Conservation (phyloP, 2,888 invertebrate genomes). For the Aspidiotus rigidus region DNA sequence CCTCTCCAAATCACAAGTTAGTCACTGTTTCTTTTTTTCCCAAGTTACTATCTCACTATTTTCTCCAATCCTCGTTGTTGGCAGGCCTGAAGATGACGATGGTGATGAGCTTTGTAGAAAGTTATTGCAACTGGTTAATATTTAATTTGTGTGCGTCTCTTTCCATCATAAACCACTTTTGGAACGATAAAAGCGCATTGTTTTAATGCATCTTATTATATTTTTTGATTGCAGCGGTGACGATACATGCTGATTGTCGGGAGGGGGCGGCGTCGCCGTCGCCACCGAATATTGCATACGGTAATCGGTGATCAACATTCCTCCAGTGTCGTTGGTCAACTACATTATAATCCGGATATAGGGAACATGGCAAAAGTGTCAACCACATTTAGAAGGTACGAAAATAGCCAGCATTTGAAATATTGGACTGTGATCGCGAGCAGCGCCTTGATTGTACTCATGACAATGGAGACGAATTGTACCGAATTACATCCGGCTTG, state of each 20-base stretch:
- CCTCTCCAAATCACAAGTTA: no score
- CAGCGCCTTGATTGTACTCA: constrained; percentile 26
- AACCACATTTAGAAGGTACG: neutral
- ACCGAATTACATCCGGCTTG: constrained; percentile 18
- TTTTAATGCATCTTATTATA: neutral
- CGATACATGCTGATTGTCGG: constrained; percentile 20
- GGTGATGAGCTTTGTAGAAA: no score
- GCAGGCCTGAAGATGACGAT: no score
- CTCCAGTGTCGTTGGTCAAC: neutral
- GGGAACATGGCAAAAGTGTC: neutral
- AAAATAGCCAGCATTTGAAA: constrained; percentile 6
- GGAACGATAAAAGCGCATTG: no score
- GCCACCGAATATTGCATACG: constrained; percentile 23
- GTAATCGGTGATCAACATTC: constrained; percentile 8
- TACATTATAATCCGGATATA: neutral
- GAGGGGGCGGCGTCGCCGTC: constrained; percentile 30
- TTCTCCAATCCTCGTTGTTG: no score
- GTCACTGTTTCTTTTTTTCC: no score
- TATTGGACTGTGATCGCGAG: constrained; percentile 27
- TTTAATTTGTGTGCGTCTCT: no score
- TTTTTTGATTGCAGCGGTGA: constrained; percentile 23
- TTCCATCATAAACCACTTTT: no score
- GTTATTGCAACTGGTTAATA: no score
- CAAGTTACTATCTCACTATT: no score
- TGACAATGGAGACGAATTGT: constrained; percentile 11